These are phyloP conservation scores for Meiosimyza decipiens DNA, from an alignment of 2,888 invertebrate genomes.

Conservation along the genomic window DNA sequence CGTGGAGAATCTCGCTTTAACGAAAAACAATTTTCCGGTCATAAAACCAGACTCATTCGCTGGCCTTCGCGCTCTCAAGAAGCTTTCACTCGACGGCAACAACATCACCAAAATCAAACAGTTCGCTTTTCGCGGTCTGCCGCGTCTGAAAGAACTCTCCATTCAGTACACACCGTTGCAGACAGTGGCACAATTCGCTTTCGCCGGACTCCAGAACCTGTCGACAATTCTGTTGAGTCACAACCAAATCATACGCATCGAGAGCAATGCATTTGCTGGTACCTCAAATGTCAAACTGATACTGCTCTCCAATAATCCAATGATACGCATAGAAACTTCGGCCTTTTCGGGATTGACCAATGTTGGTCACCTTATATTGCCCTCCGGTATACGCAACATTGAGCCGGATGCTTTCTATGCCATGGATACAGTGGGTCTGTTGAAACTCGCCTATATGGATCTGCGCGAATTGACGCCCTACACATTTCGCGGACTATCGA, in stretches of 20 bases:
- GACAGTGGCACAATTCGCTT: conserved; percentile 84
- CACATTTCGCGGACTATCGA: conserved; percentile 81
- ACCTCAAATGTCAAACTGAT: conserved; percentile 86
- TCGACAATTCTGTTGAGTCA: conserved; percentile 77
- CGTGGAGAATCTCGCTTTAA: conserved; percentile 86
- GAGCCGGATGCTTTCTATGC: conserved; percentile 86
- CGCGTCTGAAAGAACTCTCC: conserved; percentile 80
- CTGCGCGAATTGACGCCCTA: conserved; percentile 76
- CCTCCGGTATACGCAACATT: conserved; percentile 80
- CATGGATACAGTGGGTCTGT: conserved; percentile 82
- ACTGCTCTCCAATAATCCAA: conserved; percentile 85
- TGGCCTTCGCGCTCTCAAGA: conserved; percentile 81
- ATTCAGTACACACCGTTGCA: conserved; percentile 88
- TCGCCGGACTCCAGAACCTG: conserved; percentile 85
- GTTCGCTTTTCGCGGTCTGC: conserved; percentile 87
- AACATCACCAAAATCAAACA: conserved; percentile 85
- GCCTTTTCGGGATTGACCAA: conserved; percentile 87
- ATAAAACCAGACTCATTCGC: conserved; percentile 86
- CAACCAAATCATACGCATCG: conserved; percentile 77
- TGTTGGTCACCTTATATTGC: conserved; percentile 84
- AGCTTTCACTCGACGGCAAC: conserved; percentile 88
- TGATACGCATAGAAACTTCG: conserved; percentile 81
- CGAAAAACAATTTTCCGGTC: conserved; percentile 85
- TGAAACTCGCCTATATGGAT: conserved; percentile 88
- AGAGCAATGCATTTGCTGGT: conserved; percentile 86